A percentile compares a stretch with the other conserved stretches of the same genome.
phyloP scores from a whole-genome alignment of 1,140 invertebrate species.

The Rhopalosiphum maidis region DNA sequence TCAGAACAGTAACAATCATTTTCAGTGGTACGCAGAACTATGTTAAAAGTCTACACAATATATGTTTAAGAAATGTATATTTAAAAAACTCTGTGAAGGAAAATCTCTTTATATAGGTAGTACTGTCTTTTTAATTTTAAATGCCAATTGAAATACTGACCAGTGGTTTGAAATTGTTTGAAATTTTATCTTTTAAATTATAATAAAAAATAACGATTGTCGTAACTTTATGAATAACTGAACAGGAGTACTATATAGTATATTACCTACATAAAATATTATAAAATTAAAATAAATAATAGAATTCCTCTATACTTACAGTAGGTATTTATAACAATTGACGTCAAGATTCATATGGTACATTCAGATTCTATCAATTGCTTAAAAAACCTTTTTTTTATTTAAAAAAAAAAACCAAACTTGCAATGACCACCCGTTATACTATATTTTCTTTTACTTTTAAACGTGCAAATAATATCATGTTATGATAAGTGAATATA shows the following conservation, averaged over 20 bases:
- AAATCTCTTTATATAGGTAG: not conserved
- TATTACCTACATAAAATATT: not conserved
- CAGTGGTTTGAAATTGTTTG: not conserved
- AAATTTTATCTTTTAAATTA: not conserved
- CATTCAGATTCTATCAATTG: not conserved
- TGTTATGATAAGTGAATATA: not conserved
- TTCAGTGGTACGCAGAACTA: not conserved
- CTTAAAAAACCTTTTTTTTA: not conserved
- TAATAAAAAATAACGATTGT: not conserved
- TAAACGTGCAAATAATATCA: not conserved
- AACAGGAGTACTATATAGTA: not conserved
- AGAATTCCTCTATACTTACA: not conserved
- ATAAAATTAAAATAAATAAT: not conserved
- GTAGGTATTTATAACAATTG: not conserved
- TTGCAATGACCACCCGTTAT: not conserved
- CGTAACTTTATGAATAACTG: not conserved
- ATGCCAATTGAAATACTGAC: not conserved
- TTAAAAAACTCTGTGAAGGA: not conserved
- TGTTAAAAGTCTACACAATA: not conserved
- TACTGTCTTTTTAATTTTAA: not conserved
- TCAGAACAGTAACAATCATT: slow-evolving; percentile 12
- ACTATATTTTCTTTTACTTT: not conserved
- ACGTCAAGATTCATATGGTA: too few species aligned
- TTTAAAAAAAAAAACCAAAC: not conserved
- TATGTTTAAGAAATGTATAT: not conserved